Conservation (phyloP, 2,888 invertebrate genomes). For the Drosophila mulleri region DNA sequence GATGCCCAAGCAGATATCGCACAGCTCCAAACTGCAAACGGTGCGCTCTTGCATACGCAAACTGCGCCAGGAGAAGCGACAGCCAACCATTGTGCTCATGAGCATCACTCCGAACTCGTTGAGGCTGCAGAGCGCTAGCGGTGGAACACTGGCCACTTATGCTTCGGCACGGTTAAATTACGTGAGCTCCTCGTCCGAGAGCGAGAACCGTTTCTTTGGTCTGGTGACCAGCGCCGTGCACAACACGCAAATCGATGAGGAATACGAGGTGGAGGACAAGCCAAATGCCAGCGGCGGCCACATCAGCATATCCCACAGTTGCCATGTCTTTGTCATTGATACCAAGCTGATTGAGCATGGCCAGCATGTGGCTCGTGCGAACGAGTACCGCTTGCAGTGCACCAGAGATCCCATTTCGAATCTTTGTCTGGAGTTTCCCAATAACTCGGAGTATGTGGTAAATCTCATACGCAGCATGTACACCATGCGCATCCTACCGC, state of each 20-base stretch:
- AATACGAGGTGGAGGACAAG: slow-evolving; percentile 71
- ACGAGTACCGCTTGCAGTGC: slow-evolving; percentile 94
- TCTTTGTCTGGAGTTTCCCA: slow-evolving; percentile 95
- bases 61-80: slow-evolving; percentile 94
- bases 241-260: slow-evolving; percentile 84
- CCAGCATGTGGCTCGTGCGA: slow-evolving; percentile 92
- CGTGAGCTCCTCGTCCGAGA: slow-evolving; percentile 95
- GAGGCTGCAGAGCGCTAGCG: slow-evolving; percentile 91
- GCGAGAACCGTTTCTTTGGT: slow-evolving; percentile 96
- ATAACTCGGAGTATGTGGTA: slow-evolving; percentile 91
- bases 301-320: slow-evolving; percentile 92
- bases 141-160: slow-evolving; percentile 93
- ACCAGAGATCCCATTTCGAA: slow-evolving; percentile 91
- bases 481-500: slow-evolving; percentile 86
- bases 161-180: slow-evolving; percentile 94
- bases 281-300: slow-evolving; percentile 55
- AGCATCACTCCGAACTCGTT: slow-evolving; percentile 93
- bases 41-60: slow-evolving; percentile 95
- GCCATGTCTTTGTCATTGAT: slow-evolving; percentile 97
- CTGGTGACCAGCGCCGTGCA: slow-evolving; percentile 93
- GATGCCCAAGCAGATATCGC: slow-evolving; percentile 93
- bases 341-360: slow-evolving; percentile 93
- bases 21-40: slow-evolving; percentile 90
- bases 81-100: slow-evolving; percentile 93
- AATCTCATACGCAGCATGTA: slow-evolving; percentile 91